Conservation (phyloP, 2,113 vertebrate species). For the Grus americana region DNA sequence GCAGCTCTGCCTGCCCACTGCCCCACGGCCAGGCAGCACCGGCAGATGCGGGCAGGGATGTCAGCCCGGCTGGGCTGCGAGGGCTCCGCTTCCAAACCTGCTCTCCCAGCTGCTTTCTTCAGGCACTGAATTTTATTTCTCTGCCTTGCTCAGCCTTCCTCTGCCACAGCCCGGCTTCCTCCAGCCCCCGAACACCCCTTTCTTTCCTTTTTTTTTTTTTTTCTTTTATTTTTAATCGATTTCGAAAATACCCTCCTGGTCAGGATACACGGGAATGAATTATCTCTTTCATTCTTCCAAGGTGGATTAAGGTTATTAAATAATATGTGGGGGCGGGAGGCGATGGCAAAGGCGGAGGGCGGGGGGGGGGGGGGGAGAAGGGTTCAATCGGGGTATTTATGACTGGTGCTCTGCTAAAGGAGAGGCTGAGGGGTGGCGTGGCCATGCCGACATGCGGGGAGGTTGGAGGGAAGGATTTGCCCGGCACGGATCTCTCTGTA, state of each 20-base stretch:
- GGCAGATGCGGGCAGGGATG: background rate
- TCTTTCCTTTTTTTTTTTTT: too few species aligned
- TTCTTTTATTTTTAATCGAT: background rate
- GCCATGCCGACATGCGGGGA: background rate
- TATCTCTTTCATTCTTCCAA: constrained; percentile 55
- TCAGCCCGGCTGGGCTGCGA: background rate
- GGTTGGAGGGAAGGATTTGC: background rate
- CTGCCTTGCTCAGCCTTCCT: background rate
- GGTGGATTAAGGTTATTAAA: constrained; percentile 63
- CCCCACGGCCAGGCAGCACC: background rate
- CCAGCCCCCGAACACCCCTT: background rate
- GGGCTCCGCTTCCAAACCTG: background rate
- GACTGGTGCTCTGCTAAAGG: background rate
- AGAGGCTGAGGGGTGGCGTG: background rate
- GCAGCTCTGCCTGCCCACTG: background rate
- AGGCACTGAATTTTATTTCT: background rate
- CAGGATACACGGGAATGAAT: constrained; percentile 27
- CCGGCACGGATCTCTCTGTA: background rate
- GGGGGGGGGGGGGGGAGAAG: background rate
- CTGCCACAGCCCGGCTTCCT: background rate
- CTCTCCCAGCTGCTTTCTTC: background rate
- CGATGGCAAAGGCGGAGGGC: background rate
- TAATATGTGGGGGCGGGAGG: constrained; percentile 49
- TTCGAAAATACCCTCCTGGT: constrained; percentile 33
- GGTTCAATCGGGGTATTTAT: constrained; percentile 16